Evolutionary conservation across 2,797 vertebrate species (phyloP).

Genomic region (Zalophus californianus): DNA sequence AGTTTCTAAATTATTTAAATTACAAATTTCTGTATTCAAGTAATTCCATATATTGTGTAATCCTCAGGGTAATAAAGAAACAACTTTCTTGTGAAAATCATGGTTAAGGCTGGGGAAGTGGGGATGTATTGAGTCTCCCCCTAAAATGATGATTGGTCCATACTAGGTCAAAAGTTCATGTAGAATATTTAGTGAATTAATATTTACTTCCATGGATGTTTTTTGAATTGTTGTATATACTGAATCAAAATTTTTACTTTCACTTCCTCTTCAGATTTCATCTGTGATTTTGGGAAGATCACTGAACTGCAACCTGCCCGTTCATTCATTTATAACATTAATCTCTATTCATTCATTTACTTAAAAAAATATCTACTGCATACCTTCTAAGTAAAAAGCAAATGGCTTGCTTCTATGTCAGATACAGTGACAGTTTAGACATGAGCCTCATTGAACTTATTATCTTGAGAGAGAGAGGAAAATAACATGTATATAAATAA

Average conservation of each 20-base stretch:
- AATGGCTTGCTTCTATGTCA: neutral
- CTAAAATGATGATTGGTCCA: neutral
- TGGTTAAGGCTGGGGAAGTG: neutral
- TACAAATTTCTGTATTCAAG: neutral
- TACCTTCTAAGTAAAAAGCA: neutral
- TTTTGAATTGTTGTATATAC: neutral
- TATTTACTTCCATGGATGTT: neutral
- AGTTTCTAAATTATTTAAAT: neutral
- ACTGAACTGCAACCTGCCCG: neutral
- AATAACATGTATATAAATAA: slow-evolving; percentile 45
- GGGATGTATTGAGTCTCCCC: neutral
- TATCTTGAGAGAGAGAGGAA: slow-evolving; percentile 45
- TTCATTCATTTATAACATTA: neutral
- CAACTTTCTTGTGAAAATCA: neutral
- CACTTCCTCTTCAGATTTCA: neutral
- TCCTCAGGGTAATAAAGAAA: neutral
- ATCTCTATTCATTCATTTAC: slow-evolving; percentile 10
- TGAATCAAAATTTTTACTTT: neutral
- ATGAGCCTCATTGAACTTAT: slow-evolving; percentile 8
- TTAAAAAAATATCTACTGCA: neutral
- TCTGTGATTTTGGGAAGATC: slow-evolving; percentile 16
- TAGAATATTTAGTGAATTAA: neutral
- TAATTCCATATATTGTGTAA: neutral
- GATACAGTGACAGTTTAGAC: slow-evolving; percentile 22
- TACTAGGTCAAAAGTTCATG: neutral